A percentile compares a stretch with the other conserved stretches of the same genome.
These are phyloP conservation scores for Psephotus haematonotus DNA, from an alignment of 2,113 vertebrate genomes.

Conservation along the genomic window DNA sequence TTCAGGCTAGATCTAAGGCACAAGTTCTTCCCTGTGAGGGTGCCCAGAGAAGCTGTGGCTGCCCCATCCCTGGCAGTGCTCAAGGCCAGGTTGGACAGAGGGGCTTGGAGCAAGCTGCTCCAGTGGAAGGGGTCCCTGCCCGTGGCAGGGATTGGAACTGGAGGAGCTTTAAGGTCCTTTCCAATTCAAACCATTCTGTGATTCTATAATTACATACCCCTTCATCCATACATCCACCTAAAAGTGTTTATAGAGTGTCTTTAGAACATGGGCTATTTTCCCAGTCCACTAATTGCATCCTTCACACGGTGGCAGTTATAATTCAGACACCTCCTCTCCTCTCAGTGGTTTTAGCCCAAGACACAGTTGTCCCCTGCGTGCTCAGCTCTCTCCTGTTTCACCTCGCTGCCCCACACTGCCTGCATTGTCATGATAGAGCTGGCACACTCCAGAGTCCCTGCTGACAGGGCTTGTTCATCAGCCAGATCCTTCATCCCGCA, in stretches of 20 bases:
- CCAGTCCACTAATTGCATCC: neutral
- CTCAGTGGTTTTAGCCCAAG: neutral
- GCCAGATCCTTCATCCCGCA: neutral
- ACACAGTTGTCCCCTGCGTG: neutral
- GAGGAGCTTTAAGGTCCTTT: neutral
- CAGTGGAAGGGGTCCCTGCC: neutral
- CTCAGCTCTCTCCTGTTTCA: neutral
- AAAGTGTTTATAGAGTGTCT: neutral
- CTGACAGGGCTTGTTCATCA: neutral
- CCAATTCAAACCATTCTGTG: neutral
- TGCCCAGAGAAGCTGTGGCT: too few relatives aligned
- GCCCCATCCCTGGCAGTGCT: too few relatives aligned
- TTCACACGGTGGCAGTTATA: neutral
- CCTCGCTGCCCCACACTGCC: neutral
- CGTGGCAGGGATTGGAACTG: neutral
- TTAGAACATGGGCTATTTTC: neutral
- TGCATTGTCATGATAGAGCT: neutral
- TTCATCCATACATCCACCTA: neutral
- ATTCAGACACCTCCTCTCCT: neutral
- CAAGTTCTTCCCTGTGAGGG: neutral
- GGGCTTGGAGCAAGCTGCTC: neutral
- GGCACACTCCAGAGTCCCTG: neutral
- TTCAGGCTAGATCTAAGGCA: neutral
- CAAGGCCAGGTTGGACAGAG: too few relatives aligned
- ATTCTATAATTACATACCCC: neutral